Percentiles rank a stretch among this genome's conserved stretches.
Evolutionary conservation across 2,797 vertebrate genomes (phyloP).

Genomic region (Pseudotriccus pelzelni): DNA sequence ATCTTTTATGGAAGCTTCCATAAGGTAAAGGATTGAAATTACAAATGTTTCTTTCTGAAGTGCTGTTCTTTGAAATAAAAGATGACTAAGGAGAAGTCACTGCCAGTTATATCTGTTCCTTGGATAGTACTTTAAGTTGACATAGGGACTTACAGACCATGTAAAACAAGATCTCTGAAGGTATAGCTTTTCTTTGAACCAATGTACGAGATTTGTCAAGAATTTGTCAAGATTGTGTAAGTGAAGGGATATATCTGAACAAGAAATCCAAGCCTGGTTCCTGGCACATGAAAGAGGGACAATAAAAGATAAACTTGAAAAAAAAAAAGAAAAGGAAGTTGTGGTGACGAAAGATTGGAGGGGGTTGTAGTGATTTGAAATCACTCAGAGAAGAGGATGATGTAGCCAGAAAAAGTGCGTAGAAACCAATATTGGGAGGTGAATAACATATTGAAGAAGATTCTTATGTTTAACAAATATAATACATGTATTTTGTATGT

Average conservation of each 20-base stretch:
- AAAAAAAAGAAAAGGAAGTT: background rate
- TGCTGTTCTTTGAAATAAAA: background rate
- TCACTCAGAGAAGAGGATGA: background rate
- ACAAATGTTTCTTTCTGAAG: slow-evolving; percentile 11
- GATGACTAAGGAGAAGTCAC: background rate
- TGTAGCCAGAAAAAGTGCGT: background rate
- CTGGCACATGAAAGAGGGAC: background rate
- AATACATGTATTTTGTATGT: background rate
- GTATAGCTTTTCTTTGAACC: background rate
- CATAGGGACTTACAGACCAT: background rate
- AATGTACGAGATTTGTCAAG: background rate
- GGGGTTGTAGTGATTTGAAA: background rate
- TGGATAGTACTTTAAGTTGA: background rate
- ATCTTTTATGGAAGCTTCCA: slow-evolving; percentile 98
- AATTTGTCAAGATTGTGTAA: background rate
- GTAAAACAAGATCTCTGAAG: background rate
- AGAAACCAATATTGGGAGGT: background rate
- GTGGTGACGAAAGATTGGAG: background rate
- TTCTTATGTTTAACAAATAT: background rate
- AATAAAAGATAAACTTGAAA: background rate
- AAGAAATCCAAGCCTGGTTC: background rate
- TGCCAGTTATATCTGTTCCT: background rate
- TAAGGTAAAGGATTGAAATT: slow-evolving; percentile 85
- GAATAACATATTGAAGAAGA: background rate
- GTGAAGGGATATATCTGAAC: background rate